These are phyloP conservation scores for Turritopsis rubra DNA, from an alignment of 30 jellyfish, hydroid and myxozoan genomes.

Conservation along the genomic window DNA sequence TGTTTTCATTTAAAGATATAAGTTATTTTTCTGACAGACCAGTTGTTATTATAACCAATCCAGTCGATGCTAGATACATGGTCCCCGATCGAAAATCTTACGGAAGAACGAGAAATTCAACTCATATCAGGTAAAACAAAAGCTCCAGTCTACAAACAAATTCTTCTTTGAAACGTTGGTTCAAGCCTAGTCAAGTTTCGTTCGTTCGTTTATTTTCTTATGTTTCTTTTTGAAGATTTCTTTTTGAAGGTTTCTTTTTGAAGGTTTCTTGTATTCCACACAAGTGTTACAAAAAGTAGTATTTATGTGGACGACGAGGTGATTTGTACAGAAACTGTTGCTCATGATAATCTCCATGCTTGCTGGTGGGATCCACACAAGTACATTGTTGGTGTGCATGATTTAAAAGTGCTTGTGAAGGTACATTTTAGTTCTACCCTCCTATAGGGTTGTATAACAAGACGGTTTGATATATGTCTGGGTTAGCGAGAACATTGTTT, in stretches of 20 bases:
- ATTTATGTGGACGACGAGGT: constrained; percentile 44
- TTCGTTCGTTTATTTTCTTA: too few species aligned
- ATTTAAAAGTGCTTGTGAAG: constrained; percentile 32
- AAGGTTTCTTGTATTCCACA: constrained; percentile 60
- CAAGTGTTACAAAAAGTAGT: background rate
- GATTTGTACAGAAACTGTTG: constrained; percentile 45
- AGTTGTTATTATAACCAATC: constrained; percentile 70
- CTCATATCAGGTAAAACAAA: constrained; percentile 63
- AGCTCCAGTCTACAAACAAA: background rate
- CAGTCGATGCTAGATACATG: constrained; percentile 58
- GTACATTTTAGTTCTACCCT: constrained; percentile 20
- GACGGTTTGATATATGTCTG: too few species aligned
- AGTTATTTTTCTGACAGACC: constrained; percentile 41
- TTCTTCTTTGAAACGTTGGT: too few species aligned
- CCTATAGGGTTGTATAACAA: too few species aligned
- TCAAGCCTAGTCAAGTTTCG: background rate
- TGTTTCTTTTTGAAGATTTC: background rate
- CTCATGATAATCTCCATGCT: constrained; percentile 38
- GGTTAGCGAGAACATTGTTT: too few species aligned
- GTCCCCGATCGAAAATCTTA: constrained; percentile 35
- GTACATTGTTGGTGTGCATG: constrained; percentile 44
- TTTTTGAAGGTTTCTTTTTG: constrained; percentile 2
- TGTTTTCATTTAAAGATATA: constrained; percentile 69
- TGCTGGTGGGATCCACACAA: constrained; percentile 72
- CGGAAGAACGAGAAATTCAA: constrained; percentile 33